phyloP scores from a whole-genome alignment of 2,113 vertebrate genomes.

The Tyto alba region DNA sequence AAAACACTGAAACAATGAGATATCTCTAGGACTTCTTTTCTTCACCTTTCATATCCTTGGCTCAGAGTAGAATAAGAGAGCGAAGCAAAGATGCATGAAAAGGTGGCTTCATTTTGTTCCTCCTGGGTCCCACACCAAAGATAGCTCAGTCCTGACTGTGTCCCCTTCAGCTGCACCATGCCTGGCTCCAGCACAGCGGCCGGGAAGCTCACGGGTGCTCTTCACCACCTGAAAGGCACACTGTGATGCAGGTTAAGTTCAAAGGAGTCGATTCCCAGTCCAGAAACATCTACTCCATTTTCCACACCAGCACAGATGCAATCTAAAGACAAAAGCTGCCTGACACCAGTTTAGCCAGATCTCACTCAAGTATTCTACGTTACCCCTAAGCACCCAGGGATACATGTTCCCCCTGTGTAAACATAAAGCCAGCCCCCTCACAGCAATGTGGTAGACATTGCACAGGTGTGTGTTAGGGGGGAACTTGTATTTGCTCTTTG shows the following conservation, averaged over 20 bases:
- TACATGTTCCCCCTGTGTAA: background rate
- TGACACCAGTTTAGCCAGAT: background rate
- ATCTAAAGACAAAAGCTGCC: background rate
- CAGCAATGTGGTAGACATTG: background rate
- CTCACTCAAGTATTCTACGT: background rate
- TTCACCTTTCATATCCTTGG: background rate
- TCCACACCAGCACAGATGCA: background rate
- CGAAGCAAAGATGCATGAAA: background rate
- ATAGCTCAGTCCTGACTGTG: background rate
- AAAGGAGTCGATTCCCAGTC: background rate
- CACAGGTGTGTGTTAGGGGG: background rate
- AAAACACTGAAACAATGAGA: background rate
- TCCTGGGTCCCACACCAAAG: background rate
- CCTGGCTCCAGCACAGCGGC: background rate
- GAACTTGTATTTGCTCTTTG: background rate
- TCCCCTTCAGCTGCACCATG: background rate
- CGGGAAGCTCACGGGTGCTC: background rate
- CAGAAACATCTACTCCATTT: background rate
- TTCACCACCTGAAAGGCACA: background rate
- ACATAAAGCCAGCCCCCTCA: background rate
- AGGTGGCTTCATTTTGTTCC: background rate
- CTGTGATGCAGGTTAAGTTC: background rate
- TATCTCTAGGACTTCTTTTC: background rate
- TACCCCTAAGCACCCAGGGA: background rate
- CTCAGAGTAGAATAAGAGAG: background rate